phyloP scores from a whole-genome alignment of 2,113 vertebrate genomes.

The Takifugu bimaculatus region DNA sequence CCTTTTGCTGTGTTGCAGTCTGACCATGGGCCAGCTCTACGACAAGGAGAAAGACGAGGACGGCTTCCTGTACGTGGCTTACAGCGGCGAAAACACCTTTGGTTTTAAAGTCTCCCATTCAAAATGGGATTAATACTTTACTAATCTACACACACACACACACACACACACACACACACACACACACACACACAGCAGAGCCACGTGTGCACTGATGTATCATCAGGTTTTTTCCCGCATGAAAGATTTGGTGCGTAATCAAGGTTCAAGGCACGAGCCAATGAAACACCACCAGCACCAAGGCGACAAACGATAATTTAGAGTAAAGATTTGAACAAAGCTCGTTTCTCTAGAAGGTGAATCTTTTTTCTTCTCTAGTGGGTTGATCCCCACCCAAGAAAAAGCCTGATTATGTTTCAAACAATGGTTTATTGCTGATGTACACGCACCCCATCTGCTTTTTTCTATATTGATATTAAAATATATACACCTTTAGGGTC shows the following conservation, averaged over 20 bases:
- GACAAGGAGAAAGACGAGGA: slow-evolving; percentile 98
- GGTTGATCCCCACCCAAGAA: not conserved
- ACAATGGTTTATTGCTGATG: slow-evolving; percentile 18
- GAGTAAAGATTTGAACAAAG: not conserved
- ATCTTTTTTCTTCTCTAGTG: not conserved
- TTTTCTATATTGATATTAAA: slow-evolving; percentile 35
- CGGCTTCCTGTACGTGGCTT: slow-evolving; percentile 96
- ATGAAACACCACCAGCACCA: not conserved
- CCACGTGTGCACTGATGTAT: slow-evolving; percentile 18
- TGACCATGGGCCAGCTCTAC: slow-evolving; percentile 97
- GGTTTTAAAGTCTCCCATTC: slow-evolving; percentile 75
- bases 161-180: slow-evolving; percentile 4
- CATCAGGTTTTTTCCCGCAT: slow-evolving; percentile 1
- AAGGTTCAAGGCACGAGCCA: not conserved
- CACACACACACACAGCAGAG: slow-evolving; percentile 5
- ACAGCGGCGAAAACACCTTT: slow-evolving; percentile 98
- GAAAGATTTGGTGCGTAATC: not conserved
- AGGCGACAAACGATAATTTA: not conserved
- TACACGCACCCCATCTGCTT: slow-evolving; percentile 4
- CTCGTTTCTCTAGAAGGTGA: too few relatives aligned
- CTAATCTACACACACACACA: not conserved
- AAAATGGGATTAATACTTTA: slow-evolving; percentile 39
- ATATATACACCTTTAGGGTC: not conserved
- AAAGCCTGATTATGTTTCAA: slow-evolving; percentile 7
- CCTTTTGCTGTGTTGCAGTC: slow-evolving; percentile 70